Base-by-base conservation (phyloP, 1,140 invertebrate species). In the Euura saliciscinereae region DNA sequence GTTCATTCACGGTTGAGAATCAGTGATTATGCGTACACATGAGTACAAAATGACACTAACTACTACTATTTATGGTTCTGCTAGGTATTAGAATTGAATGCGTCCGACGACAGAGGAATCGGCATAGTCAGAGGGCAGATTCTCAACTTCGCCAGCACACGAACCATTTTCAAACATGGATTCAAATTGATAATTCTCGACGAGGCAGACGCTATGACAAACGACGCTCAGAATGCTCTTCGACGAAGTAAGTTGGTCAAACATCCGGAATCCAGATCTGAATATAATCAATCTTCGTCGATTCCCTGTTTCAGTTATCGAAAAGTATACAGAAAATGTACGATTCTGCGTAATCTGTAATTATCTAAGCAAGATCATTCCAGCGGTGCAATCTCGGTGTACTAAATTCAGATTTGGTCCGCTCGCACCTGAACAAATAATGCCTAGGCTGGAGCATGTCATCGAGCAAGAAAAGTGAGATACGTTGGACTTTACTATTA, bases 201-300 rank as follows among this genome's bases (percentile, higher is more conserved):
- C 91, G 99, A 99, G 91, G 98, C 98, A 7, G 99, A 99, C 92
- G 97, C 98, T 2, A 99, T 99, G 99, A 99, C 99, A 3, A 96
- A 97, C 84, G 98, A 99, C 93, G 99, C 99, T 3, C 99, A 99
- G 87, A 99, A 99, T 92, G 98, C 98, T 45, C 88, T 99, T 2
- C 90, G 98, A 78, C 93, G 98, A 92, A 97, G 96, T 97, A 90
- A 91, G 89, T 85, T n/a, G 71, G 28, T 28, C 28, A 10, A 67
- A 1, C 77, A 51, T 73, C 64, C 67, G 65, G 8, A 43, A n/a
- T 71, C 69, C 11, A 68, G 28, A 8, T 45, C 69, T 69, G 59
- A 68, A 28, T 1, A 28, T 28, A 28, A 28, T 28, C 28, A 28
- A 28, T 28, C 28, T 28, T 28, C 0, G 28, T 28, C 28, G 28